phyloP scores from a whole-genome alignment of 2,113 vertebrate genomes.

The Mobula birostris region DNA sequence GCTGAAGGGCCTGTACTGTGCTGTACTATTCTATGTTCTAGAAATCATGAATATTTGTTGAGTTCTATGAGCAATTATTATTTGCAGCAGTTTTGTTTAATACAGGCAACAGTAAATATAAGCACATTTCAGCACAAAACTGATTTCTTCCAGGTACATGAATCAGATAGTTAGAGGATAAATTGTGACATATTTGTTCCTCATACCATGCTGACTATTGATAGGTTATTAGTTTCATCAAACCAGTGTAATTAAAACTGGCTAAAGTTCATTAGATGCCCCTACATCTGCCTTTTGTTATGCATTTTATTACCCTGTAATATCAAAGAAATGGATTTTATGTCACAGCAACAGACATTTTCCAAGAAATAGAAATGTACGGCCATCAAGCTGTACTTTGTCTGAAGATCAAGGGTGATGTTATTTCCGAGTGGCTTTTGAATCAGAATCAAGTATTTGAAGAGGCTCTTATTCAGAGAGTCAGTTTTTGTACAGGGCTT shows the following conservation, averaged over 20 bases:
- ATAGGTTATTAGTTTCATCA: neutral
- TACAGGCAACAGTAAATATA: neutral
- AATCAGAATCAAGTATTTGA: neutral
- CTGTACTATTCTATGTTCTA: no score
- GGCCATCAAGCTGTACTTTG: neutral
- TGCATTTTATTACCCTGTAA: neutral
- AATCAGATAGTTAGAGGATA: neutral
- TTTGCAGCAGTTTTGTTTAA: neutral
- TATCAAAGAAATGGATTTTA: neutral
- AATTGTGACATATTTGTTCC: neutral
- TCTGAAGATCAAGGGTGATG: neutral
- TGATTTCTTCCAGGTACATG: neutral
- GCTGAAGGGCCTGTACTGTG: no score
- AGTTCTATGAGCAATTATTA: neutral
- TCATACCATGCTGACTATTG: neutral
- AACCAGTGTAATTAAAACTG: neutral
- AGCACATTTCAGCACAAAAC: neutral
- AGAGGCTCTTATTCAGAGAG: neutral
- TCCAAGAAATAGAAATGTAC: neutral
- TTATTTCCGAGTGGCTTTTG: neutral
- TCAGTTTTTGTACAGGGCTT: neutral
- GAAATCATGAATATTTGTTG: neutral
- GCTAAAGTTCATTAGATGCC: neutral
- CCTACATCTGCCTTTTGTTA: neutral
- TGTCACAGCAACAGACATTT: neutral